These are phyloP conservation scores for Lampropteryx suffumata DNA, from an alignment of 2,888 invertebrate species.

Conservation along the genomic window DNA sequence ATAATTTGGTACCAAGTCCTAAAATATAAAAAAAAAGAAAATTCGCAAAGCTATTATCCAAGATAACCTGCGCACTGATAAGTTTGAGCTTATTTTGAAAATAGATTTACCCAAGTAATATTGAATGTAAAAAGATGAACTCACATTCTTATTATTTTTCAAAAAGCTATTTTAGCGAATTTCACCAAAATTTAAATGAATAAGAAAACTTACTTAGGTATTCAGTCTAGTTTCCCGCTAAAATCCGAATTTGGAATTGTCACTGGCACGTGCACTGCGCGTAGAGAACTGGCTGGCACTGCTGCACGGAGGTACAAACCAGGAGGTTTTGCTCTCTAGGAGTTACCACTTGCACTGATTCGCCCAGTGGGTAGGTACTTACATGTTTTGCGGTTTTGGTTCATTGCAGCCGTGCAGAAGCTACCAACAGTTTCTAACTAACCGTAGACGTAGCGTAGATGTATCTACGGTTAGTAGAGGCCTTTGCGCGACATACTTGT, in stretches of 20 bases:
- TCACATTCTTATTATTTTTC: too few species aligned
- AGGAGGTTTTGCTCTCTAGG: slow-evolving; percentile 49
- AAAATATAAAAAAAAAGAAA: too few species aligned
- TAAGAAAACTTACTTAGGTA: slow-evolving; percentile 22
- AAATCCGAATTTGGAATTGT: slow-evolving; percentile 25
- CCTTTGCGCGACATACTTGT: too few species aligned
- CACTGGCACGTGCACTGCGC: slow-evolving; percentile 38
- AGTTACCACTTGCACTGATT: slow-evolving; percentile 35
- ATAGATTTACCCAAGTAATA: too few species aligned
- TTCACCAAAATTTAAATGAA: not conserved
- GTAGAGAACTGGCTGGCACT: slow-evolving; percentile 46
- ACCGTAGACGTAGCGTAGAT: too few species aligned
- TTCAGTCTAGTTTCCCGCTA: slow-evolving; percentile 13
- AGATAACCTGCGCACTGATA: too few species aligned
- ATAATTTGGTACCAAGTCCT: too few species aligned
- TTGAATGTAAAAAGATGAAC: too few species aligned
- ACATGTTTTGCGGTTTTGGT: slow-evolving; percentile 46
- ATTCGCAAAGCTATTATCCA: too few species aligned
- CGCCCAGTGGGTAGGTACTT: slow-evolving; percentile 18
- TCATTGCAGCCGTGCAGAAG: slow-evolving; percentile 36
- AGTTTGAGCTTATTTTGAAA: too few species aligned
- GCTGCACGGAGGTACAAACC: slow-evolving; percentile 31
- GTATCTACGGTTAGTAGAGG: too few species aligned
- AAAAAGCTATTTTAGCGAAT: too few species aligned
- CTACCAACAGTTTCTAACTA: slow-evolving; percentile 41